Percentiles rank a stretch among this genome's conserved stretches.
Conservation (phyloP, 2,113 vertebrate genomes). For the Osmerus mordax region DNA sequence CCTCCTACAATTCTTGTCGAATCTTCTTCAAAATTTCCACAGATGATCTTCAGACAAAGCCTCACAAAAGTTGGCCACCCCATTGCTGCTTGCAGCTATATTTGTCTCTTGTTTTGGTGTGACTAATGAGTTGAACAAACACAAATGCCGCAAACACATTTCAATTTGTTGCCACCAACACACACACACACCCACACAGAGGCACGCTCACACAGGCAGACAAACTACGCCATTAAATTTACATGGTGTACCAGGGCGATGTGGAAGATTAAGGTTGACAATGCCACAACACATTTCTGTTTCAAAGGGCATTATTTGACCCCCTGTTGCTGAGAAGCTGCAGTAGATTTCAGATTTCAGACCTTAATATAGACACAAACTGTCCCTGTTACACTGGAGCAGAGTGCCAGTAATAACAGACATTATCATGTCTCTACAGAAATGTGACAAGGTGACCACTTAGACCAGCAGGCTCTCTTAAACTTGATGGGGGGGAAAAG, state of each 20-base stretch:
- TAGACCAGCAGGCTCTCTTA: constrained; percentile 28
- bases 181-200: no score
- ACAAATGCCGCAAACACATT: no score
- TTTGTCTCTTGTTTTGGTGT: not conserved
- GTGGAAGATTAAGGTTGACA: constrained; percentile 45
- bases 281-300: constrained; percentile 49
- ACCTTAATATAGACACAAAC: constrained; percentile 44
- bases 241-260: constrained; percentile 29
- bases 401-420: constrained; percentile 38
- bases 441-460: constrained; percentile 39
- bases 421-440: constrained; percentile 33
- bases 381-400: constrained; percentile 26
- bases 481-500: constrained; percentile 21
- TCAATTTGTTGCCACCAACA: no score
- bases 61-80: no score
- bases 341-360: constrained; percentile 22
- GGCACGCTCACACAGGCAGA: no score
- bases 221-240: constrained; percentile 10
- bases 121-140: no score
- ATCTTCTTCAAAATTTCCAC: no score
- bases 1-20: no score
- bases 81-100: no score
- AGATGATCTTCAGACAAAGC: no score
- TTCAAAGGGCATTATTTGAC: constrained; percentile 43
- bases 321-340: constrained; percentile 26